Evolutionary conservation across 2,113 vertebrate species (phyloP).

Genomic region (Tonatia bakeri): DNA sequence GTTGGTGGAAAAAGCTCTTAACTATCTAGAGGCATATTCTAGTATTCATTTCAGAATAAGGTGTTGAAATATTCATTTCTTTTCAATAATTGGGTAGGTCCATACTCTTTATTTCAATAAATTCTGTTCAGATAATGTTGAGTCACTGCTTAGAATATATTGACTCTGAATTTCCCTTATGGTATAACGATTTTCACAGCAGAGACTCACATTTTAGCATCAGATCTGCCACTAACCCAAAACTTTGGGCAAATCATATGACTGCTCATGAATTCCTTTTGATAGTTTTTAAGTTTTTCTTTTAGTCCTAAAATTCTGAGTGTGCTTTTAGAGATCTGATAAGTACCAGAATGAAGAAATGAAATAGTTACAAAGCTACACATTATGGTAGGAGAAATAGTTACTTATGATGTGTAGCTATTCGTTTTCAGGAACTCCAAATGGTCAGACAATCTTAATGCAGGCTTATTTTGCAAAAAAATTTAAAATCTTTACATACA

Average conservation of each 20-base stretch:
- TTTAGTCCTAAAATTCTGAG: slow-evolving; percentile 41
- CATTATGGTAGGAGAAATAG: not conserved
- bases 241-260: slow-evolving; percentile 10
- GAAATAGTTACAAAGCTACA: slow-evolving; percentile 39
- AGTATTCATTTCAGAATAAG: slow-evolving; percentile 72
- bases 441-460: not conserved
- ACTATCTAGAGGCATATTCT: slow-evolving; percentile 65
- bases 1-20: slow-evolving; percentile 55
- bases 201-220: not conserved
- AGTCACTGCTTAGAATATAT: slow-evolving; percentile 74
- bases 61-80: slow-evolving; percentile 79
- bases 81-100: slow-evolving; percentile 65
- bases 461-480: slow-evolving; percentile 16
- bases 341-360: slow-evolving; percentile 38
- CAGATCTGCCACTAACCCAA: not conserved
- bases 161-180: slow-evolving; percentile 59
- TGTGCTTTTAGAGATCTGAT: slow-evolving; percentile 52
- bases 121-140: slow-evolving; percentile 69
- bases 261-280: slow-evolving; percentile 36
- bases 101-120: slow-evolving; percentile 73
- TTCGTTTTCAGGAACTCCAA: not conserved
- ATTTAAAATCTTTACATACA: not conserved
- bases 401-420: slow-evolving; percentile 1
- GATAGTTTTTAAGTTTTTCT: slow-evolving; percentile 49
- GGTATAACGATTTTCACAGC: not conserved